Percentiles rank a stretch among this genome's conserved stretches.
Evolutionary conservation across 2,888 invertebrate species (phyloP).

Genomic region (Phengaris arion): DNA sequence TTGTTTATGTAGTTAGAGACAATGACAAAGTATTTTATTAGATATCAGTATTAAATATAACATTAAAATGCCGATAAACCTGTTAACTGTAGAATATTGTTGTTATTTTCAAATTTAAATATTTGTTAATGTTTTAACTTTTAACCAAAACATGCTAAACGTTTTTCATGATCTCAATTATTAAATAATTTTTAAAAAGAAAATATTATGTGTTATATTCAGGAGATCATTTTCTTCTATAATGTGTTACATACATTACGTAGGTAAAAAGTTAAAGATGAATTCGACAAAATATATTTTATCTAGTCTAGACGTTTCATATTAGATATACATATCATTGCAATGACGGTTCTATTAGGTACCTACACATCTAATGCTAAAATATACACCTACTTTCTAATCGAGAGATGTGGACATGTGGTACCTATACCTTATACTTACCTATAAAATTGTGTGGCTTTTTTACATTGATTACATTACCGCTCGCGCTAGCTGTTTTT

Average conservation of each 20-base stretch:
- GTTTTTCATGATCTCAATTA: too few species aligned
- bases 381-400: not conserved
- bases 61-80: not conserved
- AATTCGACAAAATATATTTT: not conserved
- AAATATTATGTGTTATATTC: not conserved
- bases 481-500: too few species aligned
- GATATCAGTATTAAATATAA: not conserved
- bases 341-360: not conserved
- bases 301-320: not conserved
- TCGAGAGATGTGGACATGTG: not conserved
- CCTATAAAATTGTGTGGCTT: too few species aligned
- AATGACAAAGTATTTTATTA: not conserved
- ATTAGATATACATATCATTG: conserved; percentile 2
- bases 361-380: not conserved
- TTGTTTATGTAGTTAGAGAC: not conserved
- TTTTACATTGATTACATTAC: too few species aligned
- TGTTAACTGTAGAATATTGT: not conserved
- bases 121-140: not conserved
- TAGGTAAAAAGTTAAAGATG: not conserved
- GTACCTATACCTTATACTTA: not conserved
- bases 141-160: not conserved
- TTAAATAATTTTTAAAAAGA: too few species aligned
- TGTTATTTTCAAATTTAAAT: not conserved
- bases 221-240: not conserved
- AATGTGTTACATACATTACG: not conserved